Evolutionary conservation across 2,888 invertebrate species (phyloP).

Genomic region (Lamellibrachia columna): DNA sequence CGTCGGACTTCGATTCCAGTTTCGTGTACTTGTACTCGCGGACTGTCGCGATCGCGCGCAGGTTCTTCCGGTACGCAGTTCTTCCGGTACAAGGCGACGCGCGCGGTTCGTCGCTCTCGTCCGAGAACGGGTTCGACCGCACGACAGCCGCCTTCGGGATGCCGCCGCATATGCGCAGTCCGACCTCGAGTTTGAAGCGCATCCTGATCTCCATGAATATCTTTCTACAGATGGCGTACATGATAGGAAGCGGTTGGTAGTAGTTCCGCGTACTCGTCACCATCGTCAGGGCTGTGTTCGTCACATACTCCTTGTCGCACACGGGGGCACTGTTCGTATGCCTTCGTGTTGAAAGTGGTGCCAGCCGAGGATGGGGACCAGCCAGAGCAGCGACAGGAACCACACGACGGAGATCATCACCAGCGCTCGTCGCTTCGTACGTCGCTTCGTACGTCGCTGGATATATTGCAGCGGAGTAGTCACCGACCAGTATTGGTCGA

Average conservation of each 20-base stretch:
- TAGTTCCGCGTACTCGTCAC: constrained; percentile 68
- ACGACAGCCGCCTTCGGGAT: neutral
- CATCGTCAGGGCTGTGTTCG: constrained; percentile 66
- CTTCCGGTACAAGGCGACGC: no score
- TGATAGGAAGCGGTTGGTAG: constrained; percentile 68
- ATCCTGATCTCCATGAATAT: constrained; percentile 68
- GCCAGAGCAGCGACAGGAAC: no score
- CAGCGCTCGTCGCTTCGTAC: constrained; percentile 47
- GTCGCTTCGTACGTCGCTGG: constrained; percentile 63
- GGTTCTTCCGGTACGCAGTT: constrained; percentile 57
- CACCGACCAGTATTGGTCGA: constrained; percentile 69
- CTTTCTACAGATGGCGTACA: constrained; percentile 67
- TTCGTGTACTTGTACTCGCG: no score
- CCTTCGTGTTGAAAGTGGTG: no score
- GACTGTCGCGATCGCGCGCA: constrained; percentile 67
- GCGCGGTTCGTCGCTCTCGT: no score
- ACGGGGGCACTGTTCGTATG: constrained; percentile 55
- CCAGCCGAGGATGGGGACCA: no score
- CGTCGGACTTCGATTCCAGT: no score
- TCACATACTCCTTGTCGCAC: constrained; percentile 69
- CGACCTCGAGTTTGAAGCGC: constrained; percentile 64
- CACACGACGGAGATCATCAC: no score
- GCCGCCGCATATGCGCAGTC: constrained; percentile 52
- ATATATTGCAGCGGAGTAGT: constrained; percentile 68
- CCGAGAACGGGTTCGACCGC: no score